A percentile compares a stretch with the other conserved stretches of the same genome.
phyloP scores from a whole-genome alignment of 2,797 vertebrate species.

The Peromyscus eremicus region DNA sequence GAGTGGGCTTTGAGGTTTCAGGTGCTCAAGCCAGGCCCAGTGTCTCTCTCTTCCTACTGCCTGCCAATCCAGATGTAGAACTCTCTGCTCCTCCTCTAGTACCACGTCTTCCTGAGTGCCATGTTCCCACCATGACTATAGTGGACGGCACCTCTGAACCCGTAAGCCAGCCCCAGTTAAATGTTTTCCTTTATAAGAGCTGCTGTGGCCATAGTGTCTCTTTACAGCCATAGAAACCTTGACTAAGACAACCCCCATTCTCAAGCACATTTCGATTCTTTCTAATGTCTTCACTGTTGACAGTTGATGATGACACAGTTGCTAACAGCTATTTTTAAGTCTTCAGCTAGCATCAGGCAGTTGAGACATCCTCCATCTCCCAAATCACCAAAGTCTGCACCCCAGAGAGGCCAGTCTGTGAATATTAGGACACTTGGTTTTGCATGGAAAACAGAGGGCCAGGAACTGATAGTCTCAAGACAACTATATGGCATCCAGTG shows the following conservation, averaged over 20 bases:
- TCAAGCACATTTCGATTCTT: neutral
- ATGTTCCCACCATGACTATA: neutral
- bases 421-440: neutral
- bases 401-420: neutral
- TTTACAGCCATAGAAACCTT: neutral
- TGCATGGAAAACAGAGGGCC: neutral
- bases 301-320: slow-evolving; percentile 37
- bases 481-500: neutral
- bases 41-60: neutral
- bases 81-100: neutral
- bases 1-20: neutral
- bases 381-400: neutral
- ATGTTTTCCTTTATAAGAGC: neutral
- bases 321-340: slow-evolving; percentile 60
- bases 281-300: neutral
- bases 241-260: neutral
- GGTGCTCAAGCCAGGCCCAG: neutral
- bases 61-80: neutral
- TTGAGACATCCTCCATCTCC: slow-evolving; percentile 48
- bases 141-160: neutral
- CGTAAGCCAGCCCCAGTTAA: neutral
- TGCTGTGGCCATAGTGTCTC: neutral
- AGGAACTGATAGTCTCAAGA: neutral
- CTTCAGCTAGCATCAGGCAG: slow-evolving; percentile 55
- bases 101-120: neutral